Evolutionary conservation across 2,888 invertebrate species (phyloP).

Genomic region (Chymomyza procnemis): DNA sequence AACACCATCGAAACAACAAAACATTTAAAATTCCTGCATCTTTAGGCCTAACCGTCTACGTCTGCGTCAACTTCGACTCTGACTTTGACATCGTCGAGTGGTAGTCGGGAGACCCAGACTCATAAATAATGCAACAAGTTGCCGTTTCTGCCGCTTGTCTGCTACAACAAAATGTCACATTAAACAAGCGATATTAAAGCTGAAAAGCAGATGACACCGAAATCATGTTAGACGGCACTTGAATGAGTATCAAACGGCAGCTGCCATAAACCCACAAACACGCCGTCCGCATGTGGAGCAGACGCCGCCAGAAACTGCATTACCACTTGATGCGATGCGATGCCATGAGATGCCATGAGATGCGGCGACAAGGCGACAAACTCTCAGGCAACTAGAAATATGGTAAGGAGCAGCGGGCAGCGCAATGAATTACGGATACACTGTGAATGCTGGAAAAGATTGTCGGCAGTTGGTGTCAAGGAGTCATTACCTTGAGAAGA

Average conservation of each 20-base stretch:
- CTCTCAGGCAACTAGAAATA: not conserved
- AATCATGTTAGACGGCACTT: slow-evolving; percentile 77
- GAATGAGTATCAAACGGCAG: slow-evolving; percentile 75
- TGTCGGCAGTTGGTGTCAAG: too few relatives aligned
- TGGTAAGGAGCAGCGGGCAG: not conserved
- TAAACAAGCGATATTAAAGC: slow-evolving; percentile 71
- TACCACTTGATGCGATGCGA: not conserved
- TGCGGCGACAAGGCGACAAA: not conserved
- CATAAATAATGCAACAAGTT: slow-evolving; percentile 61
- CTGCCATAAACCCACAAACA: slow-evolving; percentile 69
- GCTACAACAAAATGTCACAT: slow-evolving; percentile 64
- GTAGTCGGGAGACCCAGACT: slow-evolving; percentile 20
- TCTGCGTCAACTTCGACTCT: not conserved
- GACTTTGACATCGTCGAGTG: not conserved
- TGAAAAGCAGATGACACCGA: slow-evolving; percentile 76
- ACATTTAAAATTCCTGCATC: slow-evolving; percentile 67
- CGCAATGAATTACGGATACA: not conserved
- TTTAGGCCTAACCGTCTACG: slow-evolving; percentile 30
- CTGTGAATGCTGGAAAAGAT: not conserved
- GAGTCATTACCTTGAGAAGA: too few relatives aligned
- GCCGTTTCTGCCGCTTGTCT: not conserved
- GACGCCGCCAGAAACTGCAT: slow-evolving; percentile 22
- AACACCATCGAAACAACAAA: too few relatives aligned
- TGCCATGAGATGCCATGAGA: too few relatives aligned
- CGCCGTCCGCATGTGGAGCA: slow-evolving; percentile 45